Base-by-base conservation (phyloP, 2,888 invertebrate genomes). In the Mycalesis mineus region DNA sequence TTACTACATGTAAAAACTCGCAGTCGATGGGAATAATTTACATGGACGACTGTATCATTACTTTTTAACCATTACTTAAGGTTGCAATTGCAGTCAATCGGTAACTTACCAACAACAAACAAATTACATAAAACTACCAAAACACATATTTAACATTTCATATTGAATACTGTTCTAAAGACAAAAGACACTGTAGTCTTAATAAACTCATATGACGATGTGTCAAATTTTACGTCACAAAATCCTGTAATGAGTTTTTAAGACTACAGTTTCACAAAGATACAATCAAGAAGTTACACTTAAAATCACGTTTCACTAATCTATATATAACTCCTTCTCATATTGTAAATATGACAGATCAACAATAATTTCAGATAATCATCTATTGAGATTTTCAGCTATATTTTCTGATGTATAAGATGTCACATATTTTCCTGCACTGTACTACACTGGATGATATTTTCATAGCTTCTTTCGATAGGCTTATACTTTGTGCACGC, bases 401-500 rank as follows among this genome's bases (percentile, higher is more conserved):
- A 66, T 85, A 85, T 87, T 87, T 86, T 86, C 84, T 82, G 83
- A 81, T 72, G 70, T 79, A 74, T 84, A 80, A 79, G 68, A 80
- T 75, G 75, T 74, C 57, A 72, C 60, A 84, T 85, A 84, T 84
- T 86, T 84, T 84, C 76, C 78, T 75, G 81, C 84, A 81, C 84
- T 80, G 72, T 80, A 80, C 72, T 75, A 80, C 84, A 84, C 82
- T 71, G 67, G 72, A 70, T 70, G 75, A 82, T 86, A 88, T 86
- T 88, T 87, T 86, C 82, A 79, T 88, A 86, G 84, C 82, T 86
- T 84, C 68, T 78, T 79, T 80, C 79, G 63, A 77, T 81, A 80
- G 74, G 64, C 65, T 70, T 78, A 31, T 33, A 71, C 72, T 80
- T 83, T 81, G 69, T 74, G 84, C 85, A 82, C 84, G 79, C 84